Evolutionary conservation across 2,797 vertebrate species (phyloP).

Genomic region (Phrynocephalus forsythii): DNA sequence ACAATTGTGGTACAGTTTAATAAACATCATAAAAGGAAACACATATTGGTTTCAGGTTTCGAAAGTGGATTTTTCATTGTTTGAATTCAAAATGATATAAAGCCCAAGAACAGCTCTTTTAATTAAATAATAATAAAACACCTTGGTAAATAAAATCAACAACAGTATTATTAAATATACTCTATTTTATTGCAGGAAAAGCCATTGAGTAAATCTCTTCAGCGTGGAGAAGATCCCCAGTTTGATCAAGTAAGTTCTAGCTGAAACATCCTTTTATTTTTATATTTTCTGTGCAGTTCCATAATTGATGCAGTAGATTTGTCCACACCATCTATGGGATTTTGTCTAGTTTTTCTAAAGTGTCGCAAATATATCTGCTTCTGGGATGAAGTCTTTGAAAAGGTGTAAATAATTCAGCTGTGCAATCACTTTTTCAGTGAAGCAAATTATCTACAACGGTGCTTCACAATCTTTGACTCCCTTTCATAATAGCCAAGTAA

Average conservation of each 20-base stretch:
- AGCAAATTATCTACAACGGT: background rate
- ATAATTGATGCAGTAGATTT: background rate
- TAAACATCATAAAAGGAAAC: background rate
- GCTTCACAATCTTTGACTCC: too few relatives aligned
- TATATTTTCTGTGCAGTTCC: background rate
- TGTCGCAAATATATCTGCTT: background rate
- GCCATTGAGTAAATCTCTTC: constrained; percentile 94
- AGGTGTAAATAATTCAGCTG: background rate
- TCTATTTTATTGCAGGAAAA: constrained; percentile 87
- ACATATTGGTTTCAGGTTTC: background rate
- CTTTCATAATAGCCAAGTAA: too few relatives aligned
- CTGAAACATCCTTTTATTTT: background rate
- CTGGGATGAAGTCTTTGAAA: background rate
- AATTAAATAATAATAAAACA: constrained; percentile 42
- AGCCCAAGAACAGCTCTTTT: background rate
- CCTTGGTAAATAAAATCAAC: background rate
- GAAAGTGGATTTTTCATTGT: background rate
- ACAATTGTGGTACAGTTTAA: background rate
- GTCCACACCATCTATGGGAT: background rate
- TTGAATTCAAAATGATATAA: constrained; percentile 36
- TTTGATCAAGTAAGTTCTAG: constrained; percentile 93
- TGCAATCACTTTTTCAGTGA: background rate
- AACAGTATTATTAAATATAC: background rate
- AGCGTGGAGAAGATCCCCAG: constrained; percentile 95
- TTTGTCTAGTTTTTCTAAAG: too few relatives aligned